Evolutionary conservation across 1,140 invertebrate genomes (phyloP).

Genomic region (Charaxes varanes): DNA sequence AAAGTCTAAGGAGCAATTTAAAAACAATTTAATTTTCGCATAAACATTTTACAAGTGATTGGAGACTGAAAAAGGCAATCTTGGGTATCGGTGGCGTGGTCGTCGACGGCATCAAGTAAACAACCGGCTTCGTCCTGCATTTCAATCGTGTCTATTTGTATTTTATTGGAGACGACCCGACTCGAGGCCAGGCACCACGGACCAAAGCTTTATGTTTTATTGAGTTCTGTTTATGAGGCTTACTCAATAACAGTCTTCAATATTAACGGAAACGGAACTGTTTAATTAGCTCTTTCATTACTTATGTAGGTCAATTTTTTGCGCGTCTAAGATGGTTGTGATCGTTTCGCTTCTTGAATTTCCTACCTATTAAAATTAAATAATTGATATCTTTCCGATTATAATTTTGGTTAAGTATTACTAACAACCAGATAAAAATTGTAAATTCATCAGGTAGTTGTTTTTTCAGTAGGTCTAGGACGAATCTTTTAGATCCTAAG

Average conservation of each 20-base stretch:
- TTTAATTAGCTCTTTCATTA: constrained; percentile 44
- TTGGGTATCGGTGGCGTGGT: constrained; percentile 55
- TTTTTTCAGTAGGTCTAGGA: no score
- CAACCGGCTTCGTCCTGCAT: constrained; percentile 64
- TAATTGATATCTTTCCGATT: no score
- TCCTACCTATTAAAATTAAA: no score
- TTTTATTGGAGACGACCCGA: constrained; percentile 66
- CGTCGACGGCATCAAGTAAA: constrained; percentile 55
- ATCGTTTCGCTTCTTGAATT: no score
- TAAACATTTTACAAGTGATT: constrained; percentile 62
- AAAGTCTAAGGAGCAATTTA: no score
- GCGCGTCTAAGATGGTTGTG: no score
- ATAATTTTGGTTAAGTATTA: no score
- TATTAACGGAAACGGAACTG: constrained; percentile 47
- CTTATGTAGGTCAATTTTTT: constrained; percentile 19
- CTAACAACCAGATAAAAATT: no score
- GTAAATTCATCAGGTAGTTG: no score
- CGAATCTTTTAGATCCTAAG: no score
- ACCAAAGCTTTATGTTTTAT: constrained; percentile 67
- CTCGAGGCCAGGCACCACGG: constrained; percentile 44
- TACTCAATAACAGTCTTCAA: constrained; percentile 49
- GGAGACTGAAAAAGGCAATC: constrained; percentile 66
- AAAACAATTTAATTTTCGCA: constrained; percentile 50
- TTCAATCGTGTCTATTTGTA: constrained; percentile 72
- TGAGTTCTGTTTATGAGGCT: constrained; percentile 64